A percentile compares a stretch with the other conserved stretches of the same genome.
Evolutionary conservation across 2,797 vertebrate genomes (phyloP).

Genomic region (Myotis pilosus): DNA sequence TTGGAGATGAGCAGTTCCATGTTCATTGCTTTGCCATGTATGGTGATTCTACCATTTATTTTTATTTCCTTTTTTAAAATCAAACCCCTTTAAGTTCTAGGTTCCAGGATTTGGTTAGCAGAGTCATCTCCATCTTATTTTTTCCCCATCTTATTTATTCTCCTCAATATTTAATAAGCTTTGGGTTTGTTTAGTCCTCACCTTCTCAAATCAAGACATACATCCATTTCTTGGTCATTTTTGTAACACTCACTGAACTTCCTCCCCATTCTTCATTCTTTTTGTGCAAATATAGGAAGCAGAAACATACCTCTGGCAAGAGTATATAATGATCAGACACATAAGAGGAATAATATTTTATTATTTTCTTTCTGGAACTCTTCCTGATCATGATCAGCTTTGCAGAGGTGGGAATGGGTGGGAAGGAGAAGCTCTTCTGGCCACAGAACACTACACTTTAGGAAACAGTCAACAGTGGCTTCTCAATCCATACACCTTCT

Average conservation of each 20-base stretch:
- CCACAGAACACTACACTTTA: not conserved
- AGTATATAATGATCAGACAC: not conserved
- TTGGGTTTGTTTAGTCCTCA: not conserved
- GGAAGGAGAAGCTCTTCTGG: not conserved
- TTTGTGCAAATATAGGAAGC: not conserved
- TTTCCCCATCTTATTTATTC: not conserved
- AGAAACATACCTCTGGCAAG: not conserved
- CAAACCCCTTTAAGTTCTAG: not conserved
- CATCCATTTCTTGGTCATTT: not conserved
- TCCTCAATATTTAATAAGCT: not conserved
- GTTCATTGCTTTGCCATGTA: not conserved
- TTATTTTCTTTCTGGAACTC: not conserved
- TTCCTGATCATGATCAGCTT: not conserved
- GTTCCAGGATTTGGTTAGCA: not conserved
- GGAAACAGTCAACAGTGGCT: not conserved
- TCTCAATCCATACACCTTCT: not conserved
- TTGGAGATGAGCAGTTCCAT: not conserved
- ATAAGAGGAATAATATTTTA: not conserved
- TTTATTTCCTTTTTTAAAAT: not conserved
- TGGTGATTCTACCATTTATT: not conserved
- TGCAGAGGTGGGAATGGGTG: not conserved
- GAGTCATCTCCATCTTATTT: not conserved
- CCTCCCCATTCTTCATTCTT: not conserved
- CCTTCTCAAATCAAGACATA: not conserved
- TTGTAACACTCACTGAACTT: not conserved